Percentiles rank a stretch among this genome's conserved stretches.
phyloP scores from a whole-genome alignment of 2,113 vertebrate species.

The Malurus melanocephalus region DNA sequence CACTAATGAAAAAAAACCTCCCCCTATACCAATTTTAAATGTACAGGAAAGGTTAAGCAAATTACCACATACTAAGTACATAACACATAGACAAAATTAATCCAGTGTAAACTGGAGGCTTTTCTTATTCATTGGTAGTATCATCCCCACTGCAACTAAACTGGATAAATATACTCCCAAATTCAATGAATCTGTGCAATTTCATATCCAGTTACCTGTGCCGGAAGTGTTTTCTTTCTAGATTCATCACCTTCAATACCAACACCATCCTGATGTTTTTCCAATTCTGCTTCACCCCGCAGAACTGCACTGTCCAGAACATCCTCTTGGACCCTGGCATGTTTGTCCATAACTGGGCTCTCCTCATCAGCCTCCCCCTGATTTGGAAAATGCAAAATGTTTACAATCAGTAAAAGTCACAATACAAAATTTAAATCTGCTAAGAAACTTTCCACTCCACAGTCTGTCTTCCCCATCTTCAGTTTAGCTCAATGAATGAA shows the following conservation, averaged over 20 bases:
- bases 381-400: conserved; percentile 9
- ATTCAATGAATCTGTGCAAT: background rate
- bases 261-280: background rate
- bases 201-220: conserved; percentile 28
- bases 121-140: background rate
- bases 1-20: background rate
- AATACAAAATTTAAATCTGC: background rate
- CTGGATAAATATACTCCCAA: background rate
- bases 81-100: background rate
- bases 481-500: background rate
- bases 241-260: background rate
- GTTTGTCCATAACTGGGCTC: conserved; percentile 1
- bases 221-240: background rate
- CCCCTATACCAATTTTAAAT: background rate
- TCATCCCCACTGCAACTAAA: background rate
- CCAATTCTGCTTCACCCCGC: background rate
- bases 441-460: background rate
- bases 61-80: background rate
- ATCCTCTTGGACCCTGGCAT: conserved; percentile 6
- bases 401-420: background rate
- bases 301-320: background rate
- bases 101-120: background rate
- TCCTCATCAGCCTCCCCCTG: conserved; percentile 18
- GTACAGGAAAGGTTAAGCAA: background rate
- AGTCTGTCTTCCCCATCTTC: background rate